Evolutionary conservation across 2,113 vertebrate species (phyloP), one percentile per base, ranked within the genome.

Genomic region (Takifugu flavidus): DNA sequence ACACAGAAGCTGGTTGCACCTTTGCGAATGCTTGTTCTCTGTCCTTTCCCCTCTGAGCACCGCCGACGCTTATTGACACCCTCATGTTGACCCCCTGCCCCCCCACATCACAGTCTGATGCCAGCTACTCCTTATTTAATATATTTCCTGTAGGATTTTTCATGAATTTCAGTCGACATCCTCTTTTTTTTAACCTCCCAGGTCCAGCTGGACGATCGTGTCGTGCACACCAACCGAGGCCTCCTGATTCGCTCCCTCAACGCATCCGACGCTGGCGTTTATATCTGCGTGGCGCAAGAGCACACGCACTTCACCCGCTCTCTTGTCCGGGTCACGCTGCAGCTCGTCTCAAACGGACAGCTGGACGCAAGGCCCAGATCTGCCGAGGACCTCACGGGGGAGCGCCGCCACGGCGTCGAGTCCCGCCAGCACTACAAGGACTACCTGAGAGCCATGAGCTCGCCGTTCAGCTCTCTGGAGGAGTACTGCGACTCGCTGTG

Each of bases 401-500:
- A 86, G 56, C 49, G 56, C 0, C 82, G 65, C 10, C 83, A 90
- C 27, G 79, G 89, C 31, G 85, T 77, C 0, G 95, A 96, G 83
- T 89, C 93, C 2, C 91, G 92, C 11, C 90, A 94, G 73, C 92
- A 91, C 43, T 98, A 98, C 79, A 98, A 98, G 88, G 95, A 98
- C 89, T 98, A 96, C 81, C 88, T 98, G 67, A 92, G 94, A 72
- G 89, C 93, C 0, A 91, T 97, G 83, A 95, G 92, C 85, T 91
- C 93, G 58, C 92, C 94, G 11, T 88, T 90, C 34, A 90, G 91
- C 59, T 94, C 94, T 70, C 86, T 98, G 59, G 97, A 99, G 65
- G 94, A 98, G 79, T 98, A 98, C 88, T 99, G 97, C 10, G 94
- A 98, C 72, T 93, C 94, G 42, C 92, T 98, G 85, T 99, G 97